A percentile compares a stretch with the other conserved stretches of the same genome.
Conservation (phyloP, 2,888 invertebrate genomes). For the Conistra vaccinii region DNA sequence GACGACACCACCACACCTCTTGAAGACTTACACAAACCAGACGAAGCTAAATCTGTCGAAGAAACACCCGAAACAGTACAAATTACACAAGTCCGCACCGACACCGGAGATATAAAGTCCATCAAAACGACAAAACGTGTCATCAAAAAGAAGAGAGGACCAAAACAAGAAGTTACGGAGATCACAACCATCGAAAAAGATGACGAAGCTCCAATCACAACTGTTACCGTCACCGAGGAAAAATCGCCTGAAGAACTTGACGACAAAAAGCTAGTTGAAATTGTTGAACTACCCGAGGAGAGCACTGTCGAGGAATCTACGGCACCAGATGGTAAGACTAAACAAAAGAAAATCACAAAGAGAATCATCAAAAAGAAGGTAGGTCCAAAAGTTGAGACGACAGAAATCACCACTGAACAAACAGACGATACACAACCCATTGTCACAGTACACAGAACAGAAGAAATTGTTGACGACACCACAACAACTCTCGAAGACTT, state of each 20-base stretch:
- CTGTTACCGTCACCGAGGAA: constrained; percentile 22
- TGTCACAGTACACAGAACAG: neutral
- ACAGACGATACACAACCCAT: neutral
- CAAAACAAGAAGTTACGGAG: constrained; percentile 84
- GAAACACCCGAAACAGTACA: constrained; percentile 29
- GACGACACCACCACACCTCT: neutral
- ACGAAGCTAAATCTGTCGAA: neutral
- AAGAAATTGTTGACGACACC: neutral
- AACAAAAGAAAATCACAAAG: constrained; percentile 65
- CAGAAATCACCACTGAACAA: neutral
- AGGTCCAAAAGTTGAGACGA: constrained; percentile 70
- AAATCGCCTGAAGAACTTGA: neutral
- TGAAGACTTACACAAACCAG: neutral
- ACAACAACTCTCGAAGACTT: neutral
- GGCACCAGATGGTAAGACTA: constrained; percentile 32
- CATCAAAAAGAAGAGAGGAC: constrained; percentile 68
- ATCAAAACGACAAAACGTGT: constrained; percentile 18
- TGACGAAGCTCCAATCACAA: neutral
- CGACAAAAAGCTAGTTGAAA: neutral
- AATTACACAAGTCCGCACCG: constrained; percentile 55
- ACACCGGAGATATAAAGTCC: neutral
- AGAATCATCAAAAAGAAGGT: constrained; percentile 80
- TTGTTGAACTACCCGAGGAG: constrained; percentile 39
- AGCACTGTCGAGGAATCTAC: constrained; percentile 18
- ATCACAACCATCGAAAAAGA: constrained; percentile 78